Evolutionary conservation across 2,888 invertebrate genomes (phyloP).

Genomic region (Nycteola revayana): DNA sequence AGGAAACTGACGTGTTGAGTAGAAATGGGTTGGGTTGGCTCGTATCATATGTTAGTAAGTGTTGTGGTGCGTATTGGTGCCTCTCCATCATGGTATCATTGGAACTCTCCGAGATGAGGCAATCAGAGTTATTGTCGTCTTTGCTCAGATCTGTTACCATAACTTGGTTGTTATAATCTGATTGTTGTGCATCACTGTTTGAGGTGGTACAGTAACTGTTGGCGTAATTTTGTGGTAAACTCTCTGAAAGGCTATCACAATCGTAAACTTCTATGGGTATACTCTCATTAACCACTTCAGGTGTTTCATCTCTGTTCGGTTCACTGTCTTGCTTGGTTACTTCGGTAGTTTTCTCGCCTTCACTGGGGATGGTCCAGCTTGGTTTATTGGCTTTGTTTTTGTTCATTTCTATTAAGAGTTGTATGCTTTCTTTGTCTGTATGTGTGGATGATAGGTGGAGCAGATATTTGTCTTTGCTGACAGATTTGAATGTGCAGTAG

Average conservation of each 20-base stretch:
- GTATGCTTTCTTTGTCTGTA: slow-evolving; percentile 68
- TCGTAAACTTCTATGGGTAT: slow-evolving; percentile 72
- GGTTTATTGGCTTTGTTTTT: slow-evolving; percentile 56
- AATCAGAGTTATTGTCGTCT: slow-evolving; percentile 67
- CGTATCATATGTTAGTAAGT: slow-evolving; percentile 54
- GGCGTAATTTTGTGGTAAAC: slow-evolving; percentile 56
- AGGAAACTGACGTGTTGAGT: slow-evolving; percentile 55
- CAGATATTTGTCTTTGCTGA: slow-evolving; percentile 84
- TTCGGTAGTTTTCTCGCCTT: slow-evolving; percentile 43
- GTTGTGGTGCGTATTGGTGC: slow-evolving; percentile 55
- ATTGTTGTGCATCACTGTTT: slow-evolving; percentile 41
- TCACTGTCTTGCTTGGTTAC: slow-evolving; percentile 46
- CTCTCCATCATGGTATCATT: slow-evolving; percentile 59
- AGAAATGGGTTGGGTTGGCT: slow-evolving; percentile 57
- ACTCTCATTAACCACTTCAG: slow-evolving; percentile 49
- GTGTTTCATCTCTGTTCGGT: slow-evolving; percentile 12
- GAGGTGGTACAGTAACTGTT: slow-evolving; percentile 54
- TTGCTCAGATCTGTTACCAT: slow-evolving; percentile 63
- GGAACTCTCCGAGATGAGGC: slow-evolving; percentile 63
- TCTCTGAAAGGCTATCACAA: slow-evolving; percentile 67
- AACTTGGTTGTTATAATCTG: slow-evolving; percentile 47
- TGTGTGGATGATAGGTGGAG: slow-evolving; percentile 76
- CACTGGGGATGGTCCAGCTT: slow-evolving; percentile 72
- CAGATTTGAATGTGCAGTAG: slow-evolving; percentile 83
- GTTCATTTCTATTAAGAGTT: slow-evolving; percentile 58